Evolutionary conservation across 2,113 vertebrate genomes (phyloP).

Genomic region (Stegastes partitus): DNA sequence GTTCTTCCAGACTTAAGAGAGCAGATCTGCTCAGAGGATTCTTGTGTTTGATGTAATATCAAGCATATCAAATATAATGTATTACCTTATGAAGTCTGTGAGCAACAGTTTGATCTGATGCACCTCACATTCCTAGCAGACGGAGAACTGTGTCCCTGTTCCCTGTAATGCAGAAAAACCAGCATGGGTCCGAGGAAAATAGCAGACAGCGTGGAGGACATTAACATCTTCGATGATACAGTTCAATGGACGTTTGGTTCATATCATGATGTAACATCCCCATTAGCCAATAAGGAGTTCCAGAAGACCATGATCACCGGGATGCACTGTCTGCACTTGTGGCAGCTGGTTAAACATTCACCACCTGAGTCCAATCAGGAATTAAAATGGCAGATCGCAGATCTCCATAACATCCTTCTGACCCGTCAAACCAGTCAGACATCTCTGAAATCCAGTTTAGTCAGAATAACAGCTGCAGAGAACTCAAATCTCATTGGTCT

Average conservation of each 20-base stretch:
- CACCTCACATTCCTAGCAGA: not conserved
- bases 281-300: not conserved
- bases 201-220: not conserved
- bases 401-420: too few relatives aligned
- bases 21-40: too few relatives aligned
- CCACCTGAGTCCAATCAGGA: too few relatives aligned
- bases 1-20: too few relatives aligned
- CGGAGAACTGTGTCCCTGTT: not conserved
- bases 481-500: too few relatives aligned
- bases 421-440: too few relatives aligned
- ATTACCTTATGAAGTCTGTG: not conserved
- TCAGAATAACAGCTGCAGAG: too few relatives aligned
- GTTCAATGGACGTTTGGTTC: not conserved
- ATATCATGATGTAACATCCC: not conserved
- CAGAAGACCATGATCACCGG: not conserved
- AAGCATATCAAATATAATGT: not conserved
- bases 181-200: not conserved
- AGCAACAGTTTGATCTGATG: not conserved
- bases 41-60: not conserved
- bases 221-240: not conserved
- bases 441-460: too few relatives aligned
- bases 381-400: too few relatives aligned
- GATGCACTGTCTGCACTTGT: not conserved
- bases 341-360: too few relatives aligned
- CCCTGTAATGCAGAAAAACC: too few relatives aligned